These are phyloP conservation scores for Calliphora vomitoria DNA, from an alignment of 2,888 invertebrate species.

Conservation along the genomic window DNA sequence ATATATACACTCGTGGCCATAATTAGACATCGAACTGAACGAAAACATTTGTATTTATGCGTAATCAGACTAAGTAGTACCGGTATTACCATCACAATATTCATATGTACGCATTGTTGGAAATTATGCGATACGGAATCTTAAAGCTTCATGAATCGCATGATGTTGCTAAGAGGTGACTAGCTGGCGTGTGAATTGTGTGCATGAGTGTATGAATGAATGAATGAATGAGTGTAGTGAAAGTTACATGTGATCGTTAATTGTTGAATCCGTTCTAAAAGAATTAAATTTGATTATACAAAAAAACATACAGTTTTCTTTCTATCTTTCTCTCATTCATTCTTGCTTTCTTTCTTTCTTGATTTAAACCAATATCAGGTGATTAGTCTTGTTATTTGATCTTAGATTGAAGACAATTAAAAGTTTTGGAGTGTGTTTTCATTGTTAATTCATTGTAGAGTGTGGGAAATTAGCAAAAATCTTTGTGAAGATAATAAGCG, in stretches of 20 bases:
- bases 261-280: slow-evolving; percentile 45
- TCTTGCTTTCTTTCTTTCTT: not conserved
- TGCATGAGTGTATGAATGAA: not conserved
- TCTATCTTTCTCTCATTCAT: not conserved
- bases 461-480: slow-evolving; percentile 12
- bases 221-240: slow-evolving; percentile 14
- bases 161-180: not conserved
- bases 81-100: slow-evolving; percentile 12
- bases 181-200: slow-evolving; percentile 26
- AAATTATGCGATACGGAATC: slow-evolving; percentile 21
- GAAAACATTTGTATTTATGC: not conserved
- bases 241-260: slow-evolving; percentile 47
- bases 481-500: not conserved
- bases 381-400: slow-evolving; percentile 25
- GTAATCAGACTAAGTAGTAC: not conserved
- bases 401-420: not conserved
- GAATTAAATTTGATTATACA: slow-evolving; percentile 54
- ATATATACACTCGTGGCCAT: slow-evolving; percentile 4
- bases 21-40: slow-evolving; percentile 18
- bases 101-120: not conserved
- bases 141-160: slow-evolving; percentile 8
- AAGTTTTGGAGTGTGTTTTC: slow-evolving; percentile 1
- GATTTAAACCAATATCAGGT: slow-evolving; percentile 20
- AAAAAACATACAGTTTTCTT: not conserved
- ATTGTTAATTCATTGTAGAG: not conserved